Evolutionary conservation across 1,140 invertebrate species (phyloP), one percentile per base, ranked within the genome.

Genomic region (Drusus annulatus): DNA sequence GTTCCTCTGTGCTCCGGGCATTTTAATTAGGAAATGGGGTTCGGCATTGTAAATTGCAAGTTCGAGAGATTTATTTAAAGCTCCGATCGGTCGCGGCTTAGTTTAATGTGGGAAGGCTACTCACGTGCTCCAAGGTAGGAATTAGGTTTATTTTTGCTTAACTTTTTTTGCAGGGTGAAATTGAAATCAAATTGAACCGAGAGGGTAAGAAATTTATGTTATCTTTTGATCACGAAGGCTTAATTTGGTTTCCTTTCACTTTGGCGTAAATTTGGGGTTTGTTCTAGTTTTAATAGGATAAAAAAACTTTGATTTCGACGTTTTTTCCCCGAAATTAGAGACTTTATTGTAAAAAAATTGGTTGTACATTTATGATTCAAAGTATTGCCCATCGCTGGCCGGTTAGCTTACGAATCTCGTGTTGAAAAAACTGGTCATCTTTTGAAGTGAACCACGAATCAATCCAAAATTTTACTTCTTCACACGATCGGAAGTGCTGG

Each of bases 21-120:
- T 71, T 80, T 76, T 80, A 80, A 80, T 80, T 80, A 80, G 79
- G 28, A 60, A 80, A 76, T 80, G 79, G 79, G 79, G 58, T 23
- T 52, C 50, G 19, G 51, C 28, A n/a, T 60, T 80, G 78, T 45
- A 45, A 45, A 45, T 45, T 45, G 36, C 51, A 62, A 74, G 36
- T 51, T 50, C 36, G 31, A 21, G 45, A 52, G 76, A 77, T 77
- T 77, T 77, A 77, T 77, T 45, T 62, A 31, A 76, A 36, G 23
- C 25, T 10, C 21, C 62, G 21, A 65, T 65, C 25, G 62, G 25
- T n/a, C 28, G 62, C 25, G 62, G 62, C 62, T 65, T 65, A 65
- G 23, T 25, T 65, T 28, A 25, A 65, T 28, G 62, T n/a, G 62
- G 16, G 16, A 65, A 65, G 68, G 68, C 36, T 50, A n/a, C 62